Percentiles rank a stretch among this genome's conserved stretches.
Evolutionary conservation across 2,888 invertebrate species (phyloP).

Genomic region (Thecocarcelia acutangulata): DNA sequence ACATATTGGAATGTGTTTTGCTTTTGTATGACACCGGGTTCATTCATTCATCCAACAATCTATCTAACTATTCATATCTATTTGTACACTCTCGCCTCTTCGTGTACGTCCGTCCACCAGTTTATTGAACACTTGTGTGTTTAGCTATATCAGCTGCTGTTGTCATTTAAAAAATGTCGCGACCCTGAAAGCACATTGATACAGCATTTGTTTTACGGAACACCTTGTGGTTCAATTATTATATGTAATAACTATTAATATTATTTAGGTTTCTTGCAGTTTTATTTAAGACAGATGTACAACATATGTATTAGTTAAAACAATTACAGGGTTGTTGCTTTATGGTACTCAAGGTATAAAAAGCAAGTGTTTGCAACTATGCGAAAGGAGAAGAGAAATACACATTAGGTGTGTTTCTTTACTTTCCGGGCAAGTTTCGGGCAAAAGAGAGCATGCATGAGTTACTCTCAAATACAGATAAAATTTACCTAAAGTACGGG

Average conservation of each 20-base stretch:
- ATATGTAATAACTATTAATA: slow-evolving; percentile 38
- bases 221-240: slow-evolving; percentile 65
- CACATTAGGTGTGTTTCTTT: too few species aligned
- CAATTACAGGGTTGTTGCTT: slow-evolving; percentile 24
- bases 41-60: slow-evolving; percentile 11
- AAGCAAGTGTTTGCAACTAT: too few species aligned
- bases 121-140: slow-evolving; percentile 32
- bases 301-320: slow-evolving; percentile 27
- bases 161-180: slow-evolving; percentile 66
- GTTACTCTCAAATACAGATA: too few species aligned
- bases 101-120: slow-evolving; percentile 24
- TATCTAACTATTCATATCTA: slow-evolving; percentile 35
- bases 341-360: too few species aligned
- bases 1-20: slow-evolving; percentile 24
- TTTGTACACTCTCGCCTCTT: slow-evolving; percentile 21
- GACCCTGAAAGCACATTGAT: slow-evolving; percentile 61
- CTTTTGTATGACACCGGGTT: not conserved
- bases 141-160: slow-evolving; percentile 67
- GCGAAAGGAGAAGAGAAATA: too few species aligned
- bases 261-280: not conserved
- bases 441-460: too few species aligned
- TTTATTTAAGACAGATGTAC: slow-evolving; percentile 59
- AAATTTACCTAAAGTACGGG: too few species aligned
- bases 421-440: too few species aligned
- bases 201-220: slow-evolving; percentile 37